Conservation (phyloP, 2,888 invertebrate genomes). For the Hetaerina titia region DNA sequence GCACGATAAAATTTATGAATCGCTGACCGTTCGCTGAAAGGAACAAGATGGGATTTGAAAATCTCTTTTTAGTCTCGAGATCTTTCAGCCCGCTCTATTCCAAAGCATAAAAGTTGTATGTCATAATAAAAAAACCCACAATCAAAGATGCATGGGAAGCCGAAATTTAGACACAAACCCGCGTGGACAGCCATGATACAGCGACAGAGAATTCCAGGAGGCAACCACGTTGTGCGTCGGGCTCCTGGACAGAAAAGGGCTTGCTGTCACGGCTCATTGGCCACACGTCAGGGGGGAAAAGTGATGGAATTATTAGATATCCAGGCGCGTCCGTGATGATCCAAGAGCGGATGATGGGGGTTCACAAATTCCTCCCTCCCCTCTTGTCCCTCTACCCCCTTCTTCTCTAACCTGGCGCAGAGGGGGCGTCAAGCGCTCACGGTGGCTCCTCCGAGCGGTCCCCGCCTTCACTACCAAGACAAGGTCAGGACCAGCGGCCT, state of each 20-base stretch:
- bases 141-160: background rate
- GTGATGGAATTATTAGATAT: conserved; percentile 16
- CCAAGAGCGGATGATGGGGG: background rate
- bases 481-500: background rate
- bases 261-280: background rate
- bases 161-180: background rate
- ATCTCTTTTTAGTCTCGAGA: background rate
- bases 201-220: background rate
- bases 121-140: background rate
- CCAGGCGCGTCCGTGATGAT: background rate
- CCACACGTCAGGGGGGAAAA: background rate
- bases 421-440: background rate
- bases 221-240: background rate
- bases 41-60: background rate
- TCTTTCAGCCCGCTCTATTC: background rate
- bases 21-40: background rate
- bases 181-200: background rate
- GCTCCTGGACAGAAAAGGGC: background rate
- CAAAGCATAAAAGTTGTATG: background rate
- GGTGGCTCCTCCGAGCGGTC: background rate
- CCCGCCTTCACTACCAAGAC: background rate
- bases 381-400: background rate
- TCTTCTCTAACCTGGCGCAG: background rate
- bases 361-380: background rate
- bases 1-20: background rate